Percentiles rank a stretch among this genome's conserved stretches.
These are phyloP conservation scores for Silurus lanzhouensis DNA, from an alignment of 2,797 vertebrate species.

Conservation along the genomic window DNA sequence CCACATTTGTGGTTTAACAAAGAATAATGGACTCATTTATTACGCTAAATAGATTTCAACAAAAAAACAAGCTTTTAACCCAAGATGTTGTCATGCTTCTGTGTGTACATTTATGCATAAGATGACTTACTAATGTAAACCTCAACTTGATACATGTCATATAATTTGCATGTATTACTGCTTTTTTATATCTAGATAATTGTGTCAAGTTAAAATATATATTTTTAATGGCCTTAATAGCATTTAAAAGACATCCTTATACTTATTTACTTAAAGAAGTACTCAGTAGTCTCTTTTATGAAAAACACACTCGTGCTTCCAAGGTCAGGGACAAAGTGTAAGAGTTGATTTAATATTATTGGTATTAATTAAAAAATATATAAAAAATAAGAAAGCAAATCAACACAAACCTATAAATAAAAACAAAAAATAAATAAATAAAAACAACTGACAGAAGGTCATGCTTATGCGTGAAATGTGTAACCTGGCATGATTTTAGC, in stretches of 20 bases:
- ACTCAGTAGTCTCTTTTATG: neutral
- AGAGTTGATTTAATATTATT: neutral
- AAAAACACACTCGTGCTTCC: neutral
- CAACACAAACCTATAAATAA: too few relatives aligned
- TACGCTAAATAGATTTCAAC: neutral
- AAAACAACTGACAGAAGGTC: too few relatives aligned
- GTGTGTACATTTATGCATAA: neutral
- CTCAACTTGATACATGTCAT: neutral
- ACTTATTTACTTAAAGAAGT: neutral
- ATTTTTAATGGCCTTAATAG: neutral
- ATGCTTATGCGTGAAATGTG: neutral
- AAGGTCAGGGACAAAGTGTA: too few relatives aligned
- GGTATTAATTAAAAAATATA: neutral
- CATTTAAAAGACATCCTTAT: neutral
- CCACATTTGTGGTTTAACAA: neutral
- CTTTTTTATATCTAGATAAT: neutral
- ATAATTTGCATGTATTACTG: neutral
- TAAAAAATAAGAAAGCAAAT: neutral
- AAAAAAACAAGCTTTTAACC: too few relatives aligned
- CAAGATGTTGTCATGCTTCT: neutral
- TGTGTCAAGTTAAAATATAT: neutral
- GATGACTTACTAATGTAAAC: neutral
- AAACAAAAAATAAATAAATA: too few relatives aligned
- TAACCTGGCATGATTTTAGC: neutral
- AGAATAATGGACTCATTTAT: neutral